These are phyloP conservation scores for Drosophila setifemur DNA, from an alignment of 1,140 invertebrate genomes.

Conservation along the genomic window DNA sequence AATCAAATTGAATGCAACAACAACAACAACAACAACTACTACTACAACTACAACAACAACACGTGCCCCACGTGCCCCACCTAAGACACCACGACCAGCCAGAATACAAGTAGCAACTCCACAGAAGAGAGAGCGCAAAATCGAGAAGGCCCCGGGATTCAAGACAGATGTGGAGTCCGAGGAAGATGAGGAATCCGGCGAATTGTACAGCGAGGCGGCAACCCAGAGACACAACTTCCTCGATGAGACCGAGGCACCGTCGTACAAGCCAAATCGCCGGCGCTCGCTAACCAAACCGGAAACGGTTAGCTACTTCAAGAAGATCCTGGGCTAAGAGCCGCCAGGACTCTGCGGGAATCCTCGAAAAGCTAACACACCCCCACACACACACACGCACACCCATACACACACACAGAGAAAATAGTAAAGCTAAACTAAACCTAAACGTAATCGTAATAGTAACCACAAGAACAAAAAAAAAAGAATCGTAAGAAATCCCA, in stretches of 20 bases:
- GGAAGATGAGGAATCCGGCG: background rate
- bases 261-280: slow-evolving; percentile 81
- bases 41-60: slow-evolving; percentile 3
- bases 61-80: no score
- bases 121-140: no score
- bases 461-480: background rate
- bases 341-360: background rate
- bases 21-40: slow-evolving; percentile 15
- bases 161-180: background rate
- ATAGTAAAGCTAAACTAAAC: slow-evolving; percentile 46
- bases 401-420: no score
- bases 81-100: no score
- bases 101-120: no score
- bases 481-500: background rate
- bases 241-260: slow-evolving; percentile 77
- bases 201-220: slow-evolving; percentile 14
- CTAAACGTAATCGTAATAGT: slow-evolving; percentile 42
- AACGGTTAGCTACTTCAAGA: slow-evolving; percentile 82
- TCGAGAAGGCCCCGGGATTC: slow-evolving; percentile 2
- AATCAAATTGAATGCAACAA: slow-evolving; percentile 35
- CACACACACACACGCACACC: no score
- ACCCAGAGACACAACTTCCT: slow-evolving; percentile 74
- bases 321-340: slow-evolving; percentile 75
- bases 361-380: no score
- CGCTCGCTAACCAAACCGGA: slow-evolving; percentile 81